A percentile compares a stretch with the other conserved stretches of the same genome.
Evolutionary conservation across 2,888 invertebrate genomes (phyloP).

Genomic region (Ichneumon xanthorius): DNA sequence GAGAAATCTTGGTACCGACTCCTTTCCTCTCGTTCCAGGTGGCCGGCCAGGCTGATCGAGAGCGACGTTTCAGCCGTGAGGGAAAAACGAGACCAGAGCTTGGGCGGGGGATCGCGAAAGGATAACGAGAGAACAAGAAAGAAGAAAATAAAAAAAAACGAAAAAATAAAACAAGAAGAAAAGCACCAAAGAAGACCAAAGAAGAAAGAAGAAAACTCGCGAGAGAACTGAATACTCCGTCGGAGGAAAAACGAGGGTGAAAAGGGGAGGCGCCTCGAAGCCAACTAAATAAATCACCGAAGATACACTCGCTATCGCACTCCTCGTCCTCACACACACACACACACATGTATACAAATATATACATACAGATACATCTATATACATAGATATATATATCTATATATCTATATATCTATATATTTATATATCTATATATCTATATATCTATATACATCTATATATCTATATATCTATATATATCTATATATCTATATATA

Average conservation of each 20-base stretch:
- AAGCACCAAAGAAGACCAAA: not conserved
- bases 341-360: not conserved
- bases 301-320: slow-evolving; percentile 63
- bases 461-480: too few relatives aligned
- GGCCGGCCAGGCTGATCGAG: slow-evolving; percentile 59
- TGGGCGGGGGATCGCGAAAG: slow-evolving; percentile 48
- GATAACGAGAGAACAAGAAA: slow-evolving; percentile 55
- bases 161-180: not conserved
- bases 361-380: too few relatives aligned
- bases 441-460: too few relatives aligned
- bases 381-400: too few relatives aligned
- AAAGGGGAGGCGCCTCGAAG: slow-evolving; percentile 31
- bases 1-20: slow-evolving; percentile 39
- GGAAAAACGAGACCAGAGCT: slow-evolving; percentile 25
- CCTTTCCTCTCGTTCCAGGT: slow-evolving; percentile 52
- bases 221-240: slow-evolving; percentile 45
- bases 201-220: slow-evolving; percentile 10
- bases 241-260: slow-evolving; percentile 27
- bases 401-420: too few relatives aligned
- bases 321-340: slow-evolving; percentile 25
- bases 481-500: too few relatives aligned
- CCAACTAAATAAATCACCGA: slow-evolving; percentile 71
- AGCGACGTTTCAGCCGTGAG: slow-evolving; percentile 29
- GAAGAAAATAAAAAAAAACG: not conserved
- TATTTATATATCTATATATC: too few relatives aligned